Base-by-base conservation (phyloP, 2,888 invertebrate genomes). In the Melinaea marsaeus region DNA sequence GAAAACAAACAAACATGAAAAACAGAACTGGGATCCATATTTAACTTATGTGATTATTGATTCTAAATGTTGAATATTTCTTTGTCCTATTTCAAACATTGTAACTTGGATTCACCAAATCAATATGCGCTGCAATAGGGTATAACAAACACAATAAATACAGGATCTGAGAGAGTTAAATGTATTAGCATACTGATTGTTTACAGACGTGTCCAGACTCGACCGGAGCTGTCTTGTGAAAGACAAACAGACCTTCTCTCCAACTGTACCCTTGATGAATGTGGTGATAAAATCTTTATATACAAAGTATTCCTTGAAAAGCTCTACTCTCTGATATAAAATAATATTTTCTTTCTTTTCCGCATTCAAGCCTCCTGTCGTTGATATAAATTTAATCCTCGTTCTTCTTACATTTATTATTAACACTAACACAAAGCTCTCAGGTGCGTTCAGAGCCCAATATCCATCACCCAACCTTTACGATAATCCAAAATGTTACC, bases 131-230 rank as follows among this genome's bases (percentile, higher is more conserved):
- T 57, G 47, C 55, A 59, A 35, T n/a, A 66, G 57, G 48, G 48
- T 61, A 67, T 66, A 68, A 61, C 62, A 55, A 61, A 65, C 56
- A 62, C 63, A 67, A 68, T 69, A 68, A 68, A 68, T 60, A 64
- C 62, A 51, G 57, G 66, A 61, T 64, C 64, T 59, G 62, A 62
- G 76, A 72, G 70, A 69, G 74, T 73, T 80, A 81, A 80, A 77
- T 73, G 69, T 75, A 85, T 86, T 85, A 80, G 76, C 86, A 85
- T 85, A 83, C 80, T 85, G 83, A 85, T 84, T 85, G 85, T 85
- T 84, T 83, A 77, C 81, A 76, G 75, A 77, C 78, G 79, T 79
- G 80, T 71, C 70, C 70, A 58, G 63, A 65, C 63, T 62, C 57
- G 69, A 37, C 57, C 62, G 56, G 11, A 33, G 32, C 57, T 32